Percentiles rank a stretch among this genome's conserved stretches.
These are phyloP conservation scores for Ricordea florida DNA, from an alignment of 92 coral and sea anemone genomes.

Conservation along the genomic window DNA sequence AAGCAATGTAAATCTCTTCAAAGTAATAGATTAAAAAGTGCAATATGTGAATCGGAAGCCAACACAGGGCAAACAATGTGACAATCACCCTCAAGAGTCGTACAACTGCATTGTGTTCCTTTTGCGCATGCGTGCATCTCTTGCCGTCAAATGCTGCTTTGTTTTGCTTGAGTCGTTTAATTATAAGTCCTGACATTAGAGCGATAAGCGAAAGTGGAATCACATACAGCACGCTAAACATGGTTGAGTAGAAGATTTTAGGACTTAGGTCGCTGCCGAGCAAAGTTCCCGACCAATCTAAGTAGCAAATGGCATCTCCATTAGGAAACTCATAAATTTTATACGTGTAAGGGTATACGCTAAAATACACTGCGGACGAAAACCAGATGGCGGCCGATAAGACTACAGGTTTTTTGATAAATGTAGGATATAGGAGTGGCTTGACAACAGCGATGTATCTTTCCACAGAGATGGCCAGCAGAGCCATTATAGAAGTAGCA, in stretches of 20 bases:
- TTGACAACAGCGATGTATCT: constrained; percentile 55
- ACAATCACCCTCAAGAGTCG: constrained; percentile 49
- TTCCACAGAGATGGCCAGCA: constrained; percentile 48
- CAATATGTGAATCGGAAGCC: constrained; percentile 66
- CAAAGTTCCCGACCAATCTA: constrained; percentile 38
- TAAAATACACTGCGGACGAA: constrained; percentile 26
- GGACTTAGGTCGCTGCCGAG: constrained; percentile 23
- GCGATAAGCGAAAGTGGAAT: constrained; percentile 31
- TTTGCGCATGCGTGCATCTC: no score
- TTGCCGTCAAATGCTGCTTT: neutral
- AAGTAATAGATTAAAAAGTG: constrained; percentile 41
- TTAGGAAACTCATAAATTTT: neutral
- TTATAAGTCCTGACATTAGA: constrained; percentile 21
- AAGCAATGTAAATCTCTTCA: neutral
- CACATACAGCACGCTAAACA: constrained; percentile 31
- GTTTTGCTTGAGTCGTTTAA: constrained; percentile 19
- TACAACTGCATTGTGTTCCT: constrained; percentile 23
- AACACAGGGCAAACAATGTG: constrained; percentile 39
- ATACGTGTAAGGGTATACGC: constrained; percentile 18
- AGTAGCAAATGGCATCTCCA: constrained; percentile 12
- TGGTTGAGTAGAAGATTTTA: constrained; percentile 30
- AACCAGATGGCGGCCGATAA: constrained; percentile 35
- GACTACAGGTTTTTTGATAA: constrained; percentile 37
- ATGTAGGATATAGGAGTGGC: constrained; percentile 31
- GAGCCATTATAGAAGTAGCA: constrained; percentile 54